phyloP scores from a whole-genome alignment of 2,797 vertebrate species.

The Danio choprae region DNA sequence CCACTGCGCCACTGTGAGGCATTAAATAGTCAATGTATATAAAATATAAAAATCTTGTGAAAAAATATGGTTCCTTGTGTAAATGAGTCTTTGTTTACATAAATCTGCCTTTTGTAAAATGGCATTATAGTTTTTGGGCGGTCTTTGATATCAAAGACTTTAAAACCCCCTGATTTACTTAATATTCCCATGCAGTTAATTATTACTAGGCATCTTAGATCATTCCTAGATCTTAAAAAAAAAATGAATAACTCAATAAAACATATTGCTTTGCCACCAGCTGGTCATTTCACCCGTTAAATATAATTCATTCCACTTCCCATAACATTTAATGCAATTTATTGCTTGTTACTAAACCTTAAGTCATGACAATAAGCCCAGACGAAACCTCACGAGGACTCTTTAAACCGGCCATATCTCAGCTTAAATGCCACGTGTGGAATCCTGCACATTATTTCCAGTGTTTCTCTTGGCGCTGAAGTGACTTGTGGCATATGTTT shows the following conservation, averaged over 20 bases:
- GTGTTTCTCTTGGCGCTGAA: slow-evolving; percentile 12
- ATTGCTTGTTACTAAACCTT: neutral
- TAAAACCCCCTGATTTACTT: too few species aligned
- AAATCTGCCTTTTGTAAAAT: too few species aligned
- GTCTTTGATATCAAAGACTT: too few species aligned
- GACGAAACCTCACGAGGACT: slow-evolving; percentile 10
- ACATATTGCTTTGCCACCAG: neutral
- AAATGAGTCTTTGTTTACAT: too few species aligned
- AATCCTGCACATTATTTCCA: slow-evolving; percentile 34
- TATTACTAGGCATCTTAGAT: too few species aligned
- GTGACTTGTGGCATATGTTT: slow-evolving; percentile 39
- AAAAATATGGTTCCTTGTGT: too few species aligned
- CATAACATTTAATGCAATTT: neutral
- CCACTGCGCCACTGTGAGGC: too few species aligned
- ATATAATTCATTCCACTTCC: neutral
- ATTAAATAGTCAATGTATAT: too few species aligned
- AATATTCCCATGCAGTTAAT: too few species aligned
- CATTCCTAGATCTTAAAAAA: neutral
- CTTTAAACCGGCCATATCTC: neutral
- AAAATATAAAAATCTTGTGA: too few species aligned
- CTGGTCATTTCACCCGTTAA: slow-evolving; percentile 15
- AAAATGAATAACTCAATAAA: neutral
- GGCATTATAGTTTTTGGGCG: too few species aligned
- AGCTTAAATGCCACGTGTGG: slow-evolving; percentile 16
- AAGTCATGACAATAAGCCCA: slow-evolving; percentile 3